These are phyloP conservation scores for Nettapus auritus DNA, from an alignment of 2,113 vertebrate genomes.

Conservation along the genomic window DNA sequence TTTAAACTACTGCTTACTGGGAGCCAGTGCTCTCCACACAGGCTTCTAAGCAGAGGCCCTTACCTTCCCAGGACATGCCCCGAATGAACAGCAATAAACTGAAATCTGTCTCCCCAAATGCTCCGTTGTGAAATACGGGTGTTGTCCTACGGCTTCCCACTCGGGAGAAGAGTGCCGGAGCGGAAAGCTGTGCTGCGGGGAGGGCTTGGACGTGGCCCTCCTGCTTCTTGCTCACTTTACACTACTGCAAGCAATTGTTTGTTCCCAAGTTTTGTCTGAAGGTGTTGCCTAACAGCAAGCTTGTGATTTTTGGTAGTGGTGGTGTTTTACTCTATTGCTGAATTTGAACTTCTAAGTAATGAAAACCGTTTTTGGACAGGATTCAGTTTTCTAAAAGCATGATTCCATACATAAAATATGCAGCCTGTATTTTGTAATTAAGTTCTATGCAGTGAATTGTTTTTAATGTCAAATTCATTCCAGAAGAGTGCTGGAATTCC, in stretches of 20 bases:
- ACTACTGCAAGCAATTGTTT: neutral
- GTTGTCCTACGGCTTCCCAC: neutral
- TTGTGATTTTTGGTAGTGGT: neutral
- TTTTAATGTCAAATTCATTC: neutral
- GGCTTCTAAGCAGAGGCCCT: neutral
- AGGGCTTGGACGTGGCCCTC: neutral
- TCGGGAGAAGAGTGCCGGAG: neutral
- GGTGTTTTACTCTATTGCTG: neutral
- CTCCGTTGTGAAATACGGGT: neutral
- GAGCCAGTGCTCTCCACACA: neutral
- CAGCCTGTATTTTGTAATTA: neutral
- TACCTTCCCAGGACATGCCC: neutral
- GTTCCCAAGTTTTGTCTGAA: neutral
- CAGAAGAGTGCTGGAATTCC: neutral
- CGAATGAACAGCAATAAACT: neutral
- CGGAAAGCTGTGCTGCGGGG: neutral
- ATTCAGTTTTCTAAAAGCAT: neutral
- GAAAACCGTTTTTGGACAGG: neutral
- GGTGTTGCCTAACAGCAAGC: neutral
- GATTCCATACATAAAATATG: neutral
- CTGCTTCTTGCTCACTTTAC: neutral
- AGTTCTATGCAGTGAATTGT: neutral
- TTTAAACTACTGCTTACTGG: slow-evolving; percentile 5
- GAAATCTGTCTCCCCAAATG: neutral
- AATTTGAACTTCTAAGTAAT: neutral